phyloP scores from a whole-genome alignment of 1,140 invertebrate species.

The Drosophila lini region DNA sequence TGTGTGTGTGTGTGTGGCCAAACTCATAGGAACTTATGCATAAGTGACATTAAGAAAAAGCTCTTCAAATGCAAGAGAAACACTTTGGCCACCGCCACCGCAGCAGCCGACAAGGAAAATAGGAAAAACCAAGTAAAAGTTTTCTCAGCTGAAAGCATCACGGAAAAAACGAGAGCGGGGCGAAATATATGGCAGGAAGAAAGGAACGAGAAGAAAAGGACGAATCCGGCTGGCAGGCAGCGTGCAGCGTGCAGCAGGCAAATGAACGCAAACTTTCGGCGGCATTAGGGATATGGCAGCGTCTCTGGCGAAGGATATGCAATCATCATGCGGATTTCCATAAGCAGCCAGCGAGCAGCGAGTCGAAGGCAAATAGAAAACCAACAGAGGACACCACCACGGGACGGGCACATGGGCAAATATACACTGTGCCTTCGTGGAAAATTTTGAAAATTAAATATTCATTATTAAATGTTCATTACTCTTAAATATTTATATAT shows the following conservation, averaged over 20 bases:
- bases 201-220: slow-evolving; percentile 21
- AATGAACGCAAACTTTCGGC: slow-evolving; percentile 81
- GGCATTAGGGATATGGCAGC: slow-evolving; percentile 77
- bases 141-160: slow-evolving; percentile 71
- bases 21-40: slow-evolving; percentile 84
- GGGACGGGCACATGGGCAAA: slow-evolving; percentile 22
- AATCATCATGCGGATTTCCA: slow-evolving; percentile 84
- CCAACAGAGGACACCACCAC: slow-evolving; percentile 46
- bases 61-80: slow-evolving; percentile 83
- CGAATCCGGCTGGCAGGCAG: slow-evolving; percentile 50
- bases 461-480: no score
- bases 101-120: slow-evolving; percentile 63
- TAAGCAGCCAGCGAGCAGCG: slow-evolving; percentile 67
- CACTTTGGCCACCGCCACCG: slow-evolving; percentile 69
- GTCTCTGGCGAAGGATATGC: slow-evolving; percentile 79
- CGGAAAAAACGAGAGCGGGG: slow-evolving; percentile 21
- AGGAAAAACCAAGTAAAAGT: slow-evolving; percentile 72
- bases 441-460: slow-evolving; percentile 1
- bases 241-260: slow-evolving; percentile 66
- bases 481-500: no score
- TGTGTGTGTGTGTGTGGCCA: slow-evolving; percentile 48
- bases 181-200: slow-evolving; percentile 32
- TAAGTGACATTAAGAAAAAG: slow-evolving; percentile 84
- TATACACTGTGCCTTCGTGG: slow-evolving; percentile 3
- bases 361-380: slow-evolving; percentile 74